Conservation (phyloP, 2,888 invertebrate genomes). For the Drosophila sordidula region DNA sequence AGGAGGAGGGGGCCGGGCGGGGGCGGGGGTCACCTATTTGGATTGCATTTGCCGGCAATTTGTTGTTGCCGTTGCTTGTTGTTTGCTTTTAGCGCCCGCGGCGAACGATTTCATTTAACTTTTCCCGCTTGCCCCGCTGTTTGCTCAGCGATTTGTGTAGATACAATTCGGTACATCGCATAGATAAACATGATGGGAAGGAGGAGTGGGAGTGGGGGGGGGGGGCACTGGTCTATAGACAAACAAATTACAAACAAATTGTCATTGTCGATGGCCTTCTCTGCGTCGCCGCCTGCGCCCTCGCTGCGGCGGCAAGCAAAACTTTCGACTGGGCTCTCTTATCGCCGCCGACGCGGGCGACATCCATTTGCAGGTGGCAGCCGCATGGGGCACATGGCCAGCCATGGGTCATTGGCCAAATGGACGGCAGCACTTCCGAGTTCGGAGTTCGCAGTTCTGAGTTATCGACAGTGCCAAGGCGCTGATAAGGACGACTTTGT, state of each 20-base stretch:
- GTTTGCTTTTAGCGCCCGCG: constrained; percentile 52
- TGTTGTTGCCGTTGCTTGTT: constrained; percentile 27
- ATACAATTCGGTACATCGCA: constrained; percentile 44
- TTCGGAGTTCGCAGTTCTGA: constrained; percentile 28
- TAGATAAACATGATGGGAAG: constrained; percentile 43
- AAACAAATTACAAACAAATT: constrained; percentile 81
- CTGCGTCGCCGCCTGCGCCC: not conserved
- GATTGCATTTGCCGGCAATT: constrained; percentile 48
- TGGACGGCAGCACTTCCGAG: constrained; percentile 7
- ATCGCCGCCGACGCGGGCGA: constrained; percentile 26
- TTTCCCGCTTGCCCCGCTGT: constrained; percentile 29
- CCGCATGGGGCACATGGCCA: not conserved
- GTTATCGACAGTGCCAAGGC: constrained; percentile 48
- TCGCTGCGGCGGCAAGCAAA: constrained; percentile 2
- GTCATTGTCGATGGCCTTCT: constrained; percentile 57
- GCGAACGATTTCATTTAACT: constrained; percentile 58
- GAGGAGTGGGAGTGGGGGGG: not conserved
- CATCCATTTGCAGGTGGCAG: constrained; percentile 42
- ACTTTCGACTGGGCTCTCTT: constrained; percentile 28
- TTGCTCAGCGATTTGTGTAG: constrained; percentile 57
- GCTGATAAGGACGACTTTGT: constrained; percentile 50
- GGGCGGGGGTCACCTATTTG: constrained; percentile 36
- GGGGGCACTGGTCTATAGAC: constrained; percentile 38
- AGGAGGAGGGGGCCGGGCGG: too few species aligned
- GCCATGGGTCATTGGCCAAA: constrained; percentile 43